Evolutionary conservation across 2,113 vertebrate species (phyloP).

Genomic region (Epinephelus fuscoguttatus): DNA sequence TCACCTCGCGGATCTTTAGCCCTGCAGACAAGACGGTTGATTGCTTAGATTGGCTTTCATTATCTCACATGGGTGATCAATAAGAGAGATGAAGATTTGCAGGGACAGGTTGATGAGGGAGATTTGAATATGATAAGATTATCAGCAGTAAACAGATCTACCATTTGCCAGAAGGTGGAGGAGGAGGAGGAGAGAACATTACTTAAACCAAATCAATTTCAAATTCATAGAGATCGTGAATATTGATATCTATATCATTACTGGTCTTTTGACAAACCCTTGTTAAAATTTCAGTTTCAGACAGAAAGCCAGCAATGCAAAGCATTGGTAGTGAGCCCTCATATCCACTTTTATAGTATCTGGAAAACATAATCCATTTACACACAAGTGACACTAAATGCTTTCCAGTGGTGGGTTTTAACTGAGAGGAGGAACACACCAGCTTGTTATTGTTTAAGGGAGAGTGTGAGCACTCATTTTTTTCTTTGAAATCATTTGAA

Average conservation of each 20-base stretch:
- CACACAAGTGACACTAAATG: slow-evolving; percentile 49
- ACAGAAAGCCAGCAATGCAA: slow-evolving; percentile 11
- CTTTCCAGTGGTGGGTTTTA: slow-evolving; percentile 35
- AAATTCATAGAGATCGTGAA: neutral
- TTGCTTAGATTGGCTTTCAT: slow-evolving; percentile 47
- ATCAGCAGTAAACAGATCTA: slow-evolving; percentile 65
- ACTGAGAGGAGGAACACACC: slow-evolving; percentile 39
- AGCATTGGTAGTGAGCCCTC: slow-evolving; percentile 17
- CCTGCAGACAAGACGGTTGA: slow-evolving; percentile 80
- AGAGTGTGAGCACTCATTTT: neutral
- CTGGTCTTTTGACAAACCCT: slow-evolving; percentile 8
- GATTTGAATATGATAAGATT: slow-evolving; percentile 69
- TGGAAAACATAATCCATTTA: slow-evolving; percentile 36
- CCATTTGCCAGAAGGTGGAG: slow-evolving; percentile 46
- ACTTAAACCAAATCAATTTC: neutral
- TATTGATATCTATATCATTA: slow-evolving; percentile 6
- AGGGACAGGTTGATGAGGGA: slow-evolving; percentile 46
- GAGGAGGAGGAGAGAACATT: slow-evolving; percentile 12
- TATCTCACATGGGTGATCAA: slow-evolving; percentile 35
- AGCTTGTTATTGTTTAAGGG: slow-evolving; percentile 43
- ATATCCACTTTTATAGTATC: slow-evolving; percentile 19
- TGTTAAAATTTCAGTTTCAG: slow-evolving; percentile 7
- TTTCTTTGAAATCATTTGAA: slow-evolving; percentile 31
- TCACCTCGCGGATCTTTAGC: slow-evolving; percentile 93
- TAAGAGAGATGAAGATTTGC: slow-evolving; percentile 37